Evolutionary conservation across 2,888 invertebrate genomes (phyloP), one percentile per base, ranked within the genome.

Genomic region (Meiosimyza decipiens): DNA sequence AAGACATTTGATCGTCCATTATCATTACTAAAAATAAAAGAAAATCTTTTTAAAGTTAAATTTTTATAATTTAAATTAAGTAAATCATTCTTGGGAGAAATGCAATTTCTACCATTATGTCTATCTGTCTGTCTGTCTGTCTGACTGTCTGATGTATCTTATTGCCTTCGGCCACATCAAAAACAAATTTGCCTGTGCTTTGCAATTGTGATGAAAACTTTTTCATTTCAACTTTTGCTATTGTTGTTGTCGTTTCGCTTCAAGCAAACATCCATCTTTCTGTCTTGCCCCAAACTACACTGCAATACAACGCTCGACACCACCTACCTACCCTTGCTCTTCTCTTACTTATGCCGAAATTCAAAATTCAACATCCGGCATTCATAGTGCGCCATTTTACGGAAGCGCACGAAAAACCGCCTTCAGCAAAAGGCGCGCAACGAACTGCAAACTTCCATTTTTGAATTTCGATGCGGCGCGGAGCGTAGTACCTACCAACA

Each of bases 361-460:
- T 40, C 40, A 40, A 40, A 40, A 40, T 40, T 50, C 47, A 64
- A 12, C 60, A 49, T 47, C n/a, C 22, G 55, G 71, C 50, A 57
- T 54, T 57, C 57, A 50, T 68, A 68, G 50, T n/a, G 54, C 11
- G 47, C 40, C 57, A 54, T 67, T 71, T 71, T 18, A 47, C 22
- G 54, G 52, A 33, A 57, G 55, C 55, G 40, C 33, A 40, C 12
- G 28, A 33, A 64, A 65, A 71, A 68, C 28, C 50, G 67, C 73
- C 60, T 11, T 22, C 7, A 54, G 71, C 60, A 50, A 49, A 49
- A 71, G 69, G 28, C 18, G 71, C 59, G 65, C 70, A 74, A 70
- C 74, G 65, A 74, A 74, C 74, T 72, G 66, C 64, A 70, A 70
- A 72, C 72, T 70, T 72, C 69, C 69, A 72, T 74, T 71, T 62